Conservation (phyloP, 1,140 invertebrate genomes). For the Drosophila mauritiana region DNA sequence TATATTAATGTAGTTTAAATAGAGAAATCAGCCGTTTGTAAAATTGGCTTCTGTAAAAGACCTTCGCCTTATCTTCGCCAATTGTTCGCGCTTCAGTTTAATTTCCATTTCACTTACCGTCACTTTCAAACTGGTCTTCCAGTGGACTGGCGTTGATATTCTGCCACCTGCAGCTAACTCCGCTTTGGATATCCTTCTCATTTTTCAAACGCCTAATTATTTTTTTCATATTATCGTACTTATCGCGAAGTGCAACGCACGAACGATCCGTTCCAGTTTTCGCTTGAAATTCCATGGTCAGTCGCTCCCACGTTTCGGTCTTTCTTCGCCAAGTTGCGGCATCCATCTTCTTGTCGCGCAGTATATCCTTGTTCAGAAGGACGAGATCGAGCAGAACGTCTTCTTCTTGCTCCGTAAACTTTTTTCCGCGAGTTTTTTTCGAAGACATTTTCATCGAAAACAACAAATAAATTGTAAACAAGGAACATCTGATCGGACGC, state of each 20-base stretch:
- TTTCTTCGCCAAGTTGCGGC: constrained; percentile 9
- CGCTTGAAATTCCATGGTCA: constrained; percentile 3
- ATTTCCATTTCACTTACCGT: constrained; percentile 19
- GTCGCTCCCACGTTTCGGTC: constrained; percentile 12
- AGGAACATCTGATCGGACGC: constrained; percentile 1
- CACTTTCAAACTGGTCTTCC: constrained; percentile 16
- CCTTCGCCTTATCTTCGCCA: no score
- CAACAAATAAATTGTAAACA: constrained; percentile 6
- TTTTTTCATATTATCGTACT: constrained; percentile 25
- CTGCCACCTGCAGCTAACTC: no score
- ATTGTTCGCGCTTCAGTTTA: constrained; percentile 13
- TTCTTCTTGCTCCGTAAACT: constrained; percentile 9
- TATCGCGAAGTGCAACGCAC: constrained; percentile 15
- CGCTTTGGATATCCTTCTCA: no score
- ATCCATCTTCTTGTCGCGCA: constrained; percentile 12
- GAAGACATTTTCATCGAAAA: constrained; percentile 1
- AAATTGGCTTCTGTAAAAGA: background rate
- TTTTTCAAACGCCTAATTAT: no score
- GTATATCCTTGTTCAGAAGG: constrained; percentile 1
- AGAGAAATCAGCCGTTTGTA: no score
- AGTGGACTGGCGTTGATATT: background rate
- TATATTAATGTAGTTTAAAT: no score
- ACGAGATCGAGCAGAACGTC: constrained; percentile 8
- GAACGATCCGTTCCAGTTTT: constrained; percentile 4
- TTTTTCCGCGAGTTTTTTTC: constrained; percentile 16